phyloP scores from a whole-genome alignment of 2,797 vertebrate species.

The Siniperca obscura region DNA sequence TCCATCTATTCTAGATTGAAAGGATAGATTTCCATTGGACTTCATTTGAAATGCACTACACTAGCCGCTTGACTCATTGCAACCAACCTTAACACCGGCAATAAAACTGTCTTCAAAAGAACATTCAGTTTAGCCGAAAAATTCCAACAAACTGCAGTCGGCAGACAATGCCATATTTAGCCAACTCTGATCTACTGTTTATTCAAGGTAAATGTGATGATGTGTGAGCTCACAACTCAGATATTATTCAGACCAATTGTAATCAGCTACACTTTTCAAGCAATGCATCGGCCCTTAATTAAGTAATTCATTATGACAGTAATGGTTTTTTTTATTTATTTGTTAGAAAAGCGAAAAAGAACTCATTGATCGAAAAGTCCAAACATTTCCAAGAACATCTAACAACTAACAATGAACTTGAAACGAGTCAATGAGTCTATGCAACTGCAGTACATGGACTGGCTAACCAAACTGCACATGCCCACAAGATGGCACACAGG shows the following conservation, averaged over 20 bases:
- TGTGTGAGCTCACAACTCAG: background rate
- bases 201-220: constrained; percentile 3
- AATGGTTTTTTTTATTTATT: background rate
- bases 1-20: constrained; percentile 7
- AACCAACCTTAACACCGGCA: constrained; percentile 41
- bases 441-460: background rate
- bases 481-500: background rate
- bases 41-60: constrained; percentile 29
- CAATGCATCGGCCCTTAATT: background rate
- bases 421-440: background rate
- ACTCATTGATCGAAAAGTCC: background rate
- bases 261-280: background rate
- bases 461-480: background rate
- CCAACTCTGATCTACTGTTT: background rate
- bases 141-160: constrained; percentile 18
- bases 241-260: background rate
- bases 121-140: constrained; percentile 7
- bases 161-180: constrained; percentile 36
- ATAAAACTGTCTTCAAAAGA: constrained; percentile 51
- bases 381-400: background rate
- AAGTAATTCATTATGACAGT: too few species aligned
- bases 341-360: background rate
- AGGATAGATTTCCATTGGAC: constrained; percentile 4
- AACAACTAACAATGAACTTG: background rate
- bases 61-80: constrained; percentile 33